These are phyloP conservation scores for Gallinago stenura DNA, from an alignment of 2,797 vertebrate species.

Conservation along the genomic window DNA sequence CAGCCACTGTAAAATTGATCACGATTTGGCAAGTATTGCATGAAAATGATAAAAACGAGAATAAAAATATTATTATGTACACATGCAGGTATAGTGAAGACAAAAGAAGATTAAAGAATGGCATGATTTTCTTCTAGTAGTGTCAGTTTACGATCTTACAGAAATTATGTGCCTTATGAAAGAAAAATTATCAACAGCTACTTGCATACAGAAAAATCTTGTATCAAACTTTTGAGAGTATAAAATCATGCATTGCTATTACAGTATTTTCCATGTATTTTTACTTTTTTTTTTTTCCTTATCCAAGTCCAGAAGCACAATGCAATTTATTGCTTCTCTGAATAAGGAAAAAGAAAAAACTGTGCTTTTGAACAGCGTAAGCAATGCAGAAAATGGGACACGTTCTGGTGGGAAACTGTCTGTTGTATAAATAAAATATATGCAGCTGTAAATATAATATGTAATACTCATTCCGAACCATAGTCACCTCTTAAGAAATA, in stretches of 20 bases:
- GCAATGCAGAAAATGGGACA: slow-evolving; percentile 41
- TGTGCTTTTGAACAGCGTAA: background rate
- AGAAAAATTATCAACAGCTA: slow-evolving; percentile 13
- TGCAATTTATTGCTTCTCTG: background rate
- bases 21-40: slow-evolving; percentile 32
- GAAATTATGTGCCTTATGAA: background rate
- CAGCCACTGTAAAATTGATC: background rate
- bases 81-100: background rate
- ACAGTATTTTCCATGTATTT: background rate
- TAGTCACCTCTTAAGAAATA: slow-evolving; percentile 63
- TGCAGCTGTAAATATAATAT: slow-evolving; percentile 65
- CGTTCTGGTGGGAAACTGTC: slow-evolving; percentile 47
- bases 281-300: background rate
- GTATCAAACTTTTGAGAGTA: background rate
- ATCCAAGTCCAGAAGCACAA: background rate
- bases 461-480: slow-evolving; percentile 42
- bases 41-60: slow-evolving; percentile 38
- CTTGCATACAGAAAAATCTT: background rate
- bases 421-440: slow-evolving; percentile 67
- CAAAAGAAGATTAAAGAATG: slow-evolving; percentile 17
- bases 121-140: slow-evolving; percentile 3
- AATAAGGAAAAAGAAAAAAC: background rate
- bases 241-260: background rate
- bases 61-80: slow-evolving; percentile 45
- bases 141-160: background rate